Evolutionary conservation across 2,888 invertebrate genomes (phyloP), one percentile per base, ranked within the genome.

Genomic region (Dryococelus australis): DNA sequence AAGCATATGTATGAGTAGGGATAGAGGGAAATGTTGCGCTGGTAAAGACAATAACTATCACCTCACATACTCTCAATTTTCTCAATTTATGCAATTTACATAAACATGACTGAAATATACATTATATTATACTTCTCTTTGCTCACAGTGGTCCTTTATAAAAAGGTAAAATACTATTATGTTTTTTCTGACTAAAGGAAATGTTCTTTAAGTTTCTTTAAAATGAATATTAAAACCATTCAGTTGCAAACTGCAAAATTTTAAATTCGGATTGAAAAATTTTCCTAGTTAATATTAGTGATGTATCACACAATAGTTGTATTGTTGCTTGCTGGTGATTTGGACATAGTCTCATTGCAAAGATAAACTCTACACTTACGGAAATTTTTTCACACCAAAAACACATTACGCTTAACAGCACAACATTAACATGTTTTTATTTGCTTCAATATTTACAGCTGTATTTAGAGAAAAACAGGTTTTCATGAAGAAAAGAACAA

Each of bases 71-170:
- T 28, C 0, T 83, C 43, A 28, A 83, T 28, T 83, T 83, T 88
- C 79, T 88, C 85, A 85, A 85, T 87, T 88, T 87, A 88, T 88
- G 88, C 85, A 87, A 85, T 88, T 88, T 88, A 88, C 88, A 88
- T 87, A 86, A 88, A 87, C 85, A 87, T 84, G 53, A 87, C 65
- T 87, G 65, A 86, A 83, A 87, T 87, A 87, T 87, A 87, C 87
- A 87, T 27, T 83, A 83, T 83, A 4, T 83, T 35, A 83, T 83
- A 65, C 65, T 65, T 65, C n/a, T 83, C 83, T 83, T 83, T 83
- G 83, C 43, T 43, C 83, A 83, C 43, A 43, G n/a, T 28, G 83
- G 27, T 83, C 83, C 83, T 83, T 83, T 83, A 43, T 83, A 83
- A 43, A 83, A 83, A 35, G 83, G 83, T 83, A 28, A 65, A 65